A percentile compares a stretch with the other conserved stretches of the same genome.
Evolutionary conservation across 2,888 invertebrate genomes (phyloP).

Genomic region (Tubulanus polymorphus): DNA sequence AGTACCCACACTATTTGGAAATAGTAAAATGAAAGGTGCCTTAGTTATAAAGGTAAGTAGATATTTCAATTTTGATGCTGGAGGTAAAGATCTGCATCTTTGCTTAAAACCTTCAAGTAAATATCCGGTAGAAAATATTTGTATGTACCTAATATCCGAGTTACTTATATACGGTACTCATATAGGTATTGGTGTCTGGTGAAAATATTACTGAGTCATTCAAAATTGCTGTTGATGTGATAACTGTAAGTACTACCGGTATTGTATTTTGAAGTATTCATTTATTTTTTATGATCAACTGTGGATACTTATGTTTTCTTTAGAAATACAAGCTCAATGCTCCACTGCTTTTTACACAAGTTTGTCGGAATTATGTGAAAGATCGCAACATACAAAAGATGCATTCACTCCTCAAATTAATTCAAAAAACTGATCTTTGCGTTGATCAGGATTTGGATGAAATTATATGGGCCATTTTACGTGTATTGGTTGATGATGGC

Average conservation of each 20-base stretch:
- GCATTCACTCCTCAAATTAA: slow-evolving; percentile 33
- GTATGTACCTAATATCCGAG: too few relatives aligned
- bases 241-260: too few relatives aligned
- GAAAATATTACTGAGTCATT: too few relatives aligned
- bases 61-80: too few relatives aligned
- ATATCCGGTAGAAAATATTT: not conserved
- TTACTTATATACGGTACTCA: too few relatives aligned
- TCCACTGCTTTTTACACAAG: slow-evolving; percentile 36
- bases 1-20: slow-evolving; percentile 41
- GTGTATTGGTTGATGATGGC: slow-evolving; percentile 39
- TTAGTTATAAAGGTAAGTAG: slow-evolving; percentile 39
- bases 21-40: slow-evolving; percentile 34
- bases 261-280: not conserved
- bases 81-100: not conserved
- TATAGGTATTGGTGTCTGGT: too few relatives aligned
- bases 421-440: slow-evolving; percentile 31
- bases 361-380: slow-evolving; percentile 38
- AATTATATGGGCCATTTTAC: slow-evolving; percentile 44
- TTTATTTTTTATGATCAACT: not conserved
- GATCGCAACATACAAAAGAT: slow-evolving; percentile 31
- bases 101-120: not conserved
- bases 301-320: too few relatives aligned
- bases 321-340: slow-evolving; percentile 44
- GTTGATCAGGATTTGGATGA: slow-evolving; percentile 43
- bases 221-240: too few relatives aligned